phyloP scores from a whole-genome alignment of 2,888 invertebrate genomes.

The Tanytarsus gracilentus region DNA sequence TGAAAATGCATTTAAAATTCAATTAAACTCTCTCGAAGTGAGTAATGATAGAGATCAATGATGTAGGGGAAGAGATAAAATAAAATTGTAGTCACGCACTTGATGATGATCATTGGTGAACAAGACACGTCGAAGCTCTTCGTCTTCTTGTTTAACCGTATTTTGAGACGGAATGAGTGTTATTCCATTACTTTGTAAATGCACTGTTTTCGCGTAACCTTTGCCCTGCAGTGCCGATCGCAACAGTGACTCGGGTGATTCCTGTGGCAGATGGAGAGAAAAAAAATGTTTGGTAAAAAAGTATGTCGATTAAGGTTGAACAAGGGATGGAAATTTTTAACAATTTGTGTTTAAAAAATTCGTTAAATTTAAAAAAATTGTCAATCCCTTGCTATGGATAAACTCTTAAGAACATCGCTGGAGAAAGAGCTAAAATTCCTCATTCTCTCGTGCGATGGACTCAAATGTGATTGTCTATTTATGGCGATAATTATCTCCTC shows the following conservation, averaged over 20 bases:
- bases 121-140: slow-evolving; percentile 50
- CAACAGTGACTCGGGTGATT: slow-evolving; percentile 60
- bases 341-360: neutral
- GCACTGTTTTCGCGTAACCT: slow-evolving; percentile 44
- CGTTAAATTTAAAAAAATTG: too few relatives aligned
- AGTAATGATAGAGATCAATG: too few relatives aligned
- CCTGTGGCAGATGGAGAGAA: too few relatives aligned
- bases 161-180: slow-evolving; percentile 38
- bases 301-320: neutral
- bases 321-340: neutral
- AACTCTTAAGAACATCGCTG: too few relatives aligned
- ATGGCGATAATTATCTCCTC: neutral
- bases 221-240: slow-evolving; percentile 79
- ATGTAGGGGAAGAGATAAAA: neutral
- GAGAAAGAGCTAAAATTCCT: too few relatives aligned
- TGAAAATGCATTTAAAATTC: slow-evolving; percentile 22
- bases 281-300: too few relatives aligned
- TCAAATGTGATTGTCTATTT: neutral
- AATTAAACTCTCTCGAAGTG: too few relatives aligned
- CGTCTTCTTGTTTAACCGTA: slow-evolving; percentile 49
- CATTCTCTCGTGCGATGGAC: neutral
- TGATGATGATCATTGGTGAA: slow-evolving; percentile 46
- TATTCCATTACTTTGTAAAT: slow-evolving; percentile 41
- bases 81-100: slow-evolving; percentile 19
- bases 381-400: too few relatives aligned